phyloP scores from a whole-genome alignment of 2,888 invertebrate genomes.

The Aelia acuminata region DNA sequence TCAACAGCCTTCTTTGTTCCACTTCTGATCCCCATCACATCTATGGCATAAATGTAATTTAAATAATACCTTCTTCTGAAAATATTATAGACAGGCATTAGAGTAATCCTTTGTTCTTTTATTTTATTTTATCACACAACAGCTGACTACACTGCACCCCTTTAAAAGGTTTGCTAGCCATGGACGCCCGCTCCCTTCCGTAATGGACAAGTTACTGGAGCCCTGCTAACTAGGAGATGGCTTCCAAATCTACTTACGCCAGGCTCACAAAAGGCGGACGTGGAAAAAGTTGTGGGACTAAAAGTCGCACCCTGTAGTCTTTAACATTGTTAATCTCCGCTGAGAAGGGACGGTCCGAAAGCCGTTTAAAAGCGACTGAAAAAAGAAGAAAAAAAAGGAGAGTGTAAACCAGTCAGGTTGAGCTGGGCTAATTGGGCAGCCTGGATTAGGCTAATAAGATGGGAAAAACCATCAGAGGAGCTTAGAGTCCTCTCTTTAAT shows the following conservation, averaged over 20 bases:
- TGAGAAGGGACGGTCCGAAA: slow-evolving; percentile 41
- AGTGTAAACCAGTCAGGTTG: slow-evolving; percentile 40
- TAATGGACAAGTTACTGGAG: slow-evolving; percentile 33
- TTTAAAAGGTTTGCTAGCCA: background rate
- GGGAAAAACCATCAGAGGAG: slow-evolving; percentile 26
- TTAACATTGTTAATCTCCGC: slow-evolving; percentile 34
- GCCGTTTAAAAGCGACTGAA: slow-evolving; percentile 33
- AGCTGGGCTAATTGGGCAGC: slow-evolving; percentile 7
- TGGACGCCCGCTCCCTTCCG: background rate
- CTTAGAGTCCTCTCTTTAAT: slow-evolving; percentile 38
- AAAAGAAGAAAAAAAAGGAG: slow-evolving; percentile 27
- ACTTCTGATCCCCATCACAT: background rate
- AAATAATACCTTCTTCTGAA: background rate
- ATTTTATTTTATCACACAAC: background rate
- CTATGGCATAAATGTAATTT: background rate
- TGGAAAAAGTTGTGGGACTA: slow-evolving; percentile 34
- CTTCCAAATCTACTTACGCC: slow-evolving; percentile 12
- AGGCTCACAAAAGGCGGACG: slow-evolving; percentile 6
- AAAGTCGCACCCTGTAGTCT: slow-evolving; percentile 28
- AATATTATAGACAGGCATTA: background rate
- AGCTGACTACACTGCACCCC: background rate
- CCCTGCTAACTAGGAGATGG: slow-evolving; percentile 27
- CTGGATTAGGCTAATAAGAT: slow-evolving; percentile 40
- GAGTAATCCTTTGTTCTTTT: background rate
- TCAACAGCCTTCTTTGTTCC: too few relatives aligned